A percentile compares a stretch with the other conserved stretches of the same genome.
Evolutionary conservation across 2,113 vertebrate species (phyloP).

Genomic region (Bostrychus sinensis): DNA sequence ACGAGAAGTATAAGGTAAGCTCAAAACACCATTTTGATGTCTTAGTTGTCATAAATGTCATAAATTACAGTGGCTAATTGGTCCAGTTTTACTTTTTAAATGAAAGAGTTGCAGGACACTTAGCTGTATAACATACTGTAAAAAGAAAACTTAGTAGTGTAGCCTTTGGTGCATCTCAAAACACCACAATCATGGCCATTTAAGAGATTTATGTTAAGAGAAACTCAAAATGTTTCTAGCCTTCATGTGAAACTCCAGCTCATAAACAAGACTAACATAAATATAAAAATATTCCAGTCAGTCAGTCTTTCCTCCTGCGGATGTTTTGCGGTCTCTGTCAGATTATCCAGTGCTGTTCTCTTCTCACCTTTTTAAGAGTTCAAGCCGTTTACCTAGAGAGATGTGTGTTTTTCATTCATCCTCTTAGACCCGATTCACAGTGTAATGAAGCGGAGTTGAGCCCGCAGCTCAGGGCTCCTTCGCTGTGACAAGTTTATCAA

Average conservation of each 20-base stretch:
- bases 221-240: neutral
- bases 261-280: neutral
- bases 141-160: neutral
- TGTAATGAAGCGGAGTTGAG: slow-evolving; percentile 8
- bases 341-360: neutral
- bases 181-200: neutral
- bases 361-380: slow-evolving; percentile 10
- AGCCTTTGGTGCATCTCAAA: no score
- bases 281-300: neutral
- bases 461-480: neutral
- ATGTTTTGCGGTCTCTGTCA: neutral
- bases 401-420: neutral
- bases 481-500: slow-evolving; percentile 2
- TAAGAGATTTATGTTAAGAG: slow-evolving; percentile 3
- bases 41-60: no score
- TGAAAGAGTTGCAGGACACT: no score
- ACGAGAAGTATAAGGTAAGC: no score
- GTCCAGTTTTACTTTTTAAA: no score
- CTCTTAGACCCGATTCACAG: neutral
- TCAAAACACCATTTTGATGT: no score
- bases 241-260: neutral
- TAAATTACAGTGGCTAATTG: no score
- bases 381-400: neutral
- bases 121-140: no score
- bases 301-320: neutral